Base-by-base conservation (phyloP, 2,888 invertebrate genomes). In the Drosophila rubida region DNA sequence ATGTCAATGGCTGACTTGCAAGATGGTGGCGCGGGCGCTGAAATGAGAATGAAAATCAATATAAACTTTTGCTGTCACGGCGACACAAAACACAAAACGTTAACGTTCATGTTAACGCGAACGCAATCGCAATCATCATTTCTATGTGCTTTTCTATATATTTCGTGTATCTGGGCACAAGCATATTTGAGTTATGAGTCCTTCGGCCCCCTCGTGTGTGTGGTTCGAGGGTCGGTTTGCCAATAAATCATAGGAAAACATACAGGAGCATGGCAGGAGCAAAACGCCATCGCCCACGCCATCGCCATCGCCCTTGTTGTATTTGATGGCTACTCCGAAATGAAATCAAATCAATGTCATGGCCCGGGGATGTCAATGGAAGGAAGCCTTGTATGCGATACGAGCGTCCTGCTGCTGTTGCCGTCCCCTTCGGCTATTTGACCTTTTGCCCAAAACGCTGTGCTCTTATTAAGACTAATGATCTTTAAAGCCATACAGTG, bases 281-380 rank as follows among this genome's bases (percentile, higher is more conserved):
- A 46, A 37, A 27, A 45, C 61, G 32, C 32, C n/a, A 32, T 69
- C 27, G 27, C 19, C 13, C 14, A n/a, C n/a, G n/a, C n/a, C n/a
- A n/a, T n/a, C 61, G 32, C 32, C n/a, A 32, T 69, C 27, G 27
- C 19, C 13, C 14, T 22, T 60, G 73, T 63, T 81, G 78, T 80
- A 78, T 75, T 82, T 71, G 62, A 70, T 69, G 65, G 72, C 48
- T 48, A 39, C 30, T 46, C 39, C 22, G 45, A 25, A 35, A 45
- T 55, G 62, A 69, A 82, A 82, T 85, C 82, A 79, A 85, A 82
- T 82, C 82, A 82, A 79, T 77, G 85, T 82, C 82, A 37, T 63
- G 63, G 13, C 50, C 64, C 45, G 35, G 46, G 64, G 57, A 41
- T 22, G 27, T 39, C 44, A 50, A 50, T 45, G 60, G 14, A 35